A percentile compares a stretch with the other conserved stretches of the same genome.
Evolutionary conservation across 2,113 vertebrate species (phyloP).

Genomic region (Triplophysa rosa): DNA sequence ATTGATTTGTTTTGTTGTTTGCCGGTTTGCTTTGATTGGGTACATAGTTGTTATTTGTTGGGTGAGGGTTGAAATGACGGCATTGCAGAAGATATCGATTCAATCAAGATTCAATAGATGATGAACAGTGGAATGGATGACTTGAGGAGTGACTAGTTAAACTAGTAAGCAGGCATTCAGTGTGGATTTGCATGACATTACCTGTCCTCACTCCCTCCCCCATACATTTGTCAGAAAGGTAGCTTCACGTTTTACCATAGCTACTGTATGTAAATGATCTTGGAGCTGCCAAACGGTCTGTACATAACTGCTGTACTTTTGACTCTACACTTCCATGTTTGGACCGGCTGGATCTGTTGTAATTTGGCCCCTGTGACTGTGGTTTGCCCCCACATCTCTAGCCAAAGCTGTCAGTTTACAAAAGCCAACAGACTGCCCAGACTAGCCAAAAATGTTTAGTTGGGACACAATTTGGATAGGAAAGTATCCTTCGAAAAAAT

Average conservation of each 20-base stretch:
- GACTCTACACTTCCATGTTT: constrained; percentile 3
- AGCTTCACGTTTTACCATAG: not conserved
- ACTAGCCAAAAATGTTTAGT: not conserved
- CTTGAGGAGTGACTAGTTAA: not conserved
- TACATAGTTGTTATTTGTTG: not conserved
- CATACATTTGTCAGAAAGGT: not conserved
- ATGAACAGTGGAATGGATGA: not conserved
- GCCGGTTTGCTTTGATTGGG: not conserved
- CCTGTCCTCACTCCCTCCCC: not conserved
- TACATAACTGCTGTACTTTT: not conserved
- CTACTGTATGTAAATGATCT: not conserved
- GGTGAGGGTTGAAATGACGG: not conserved
- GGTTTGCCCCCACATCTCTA: not conserved
- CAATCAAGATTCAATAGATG: not conserved
- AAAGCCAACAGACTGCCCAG: not conserved
- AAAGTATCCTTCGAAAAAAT: not conserved
- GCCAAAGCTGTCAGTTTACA: constrained; percentile 17
- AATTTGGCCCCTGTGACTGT: constrained; percentile 30
- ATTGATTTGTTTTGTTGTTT: not conserved
- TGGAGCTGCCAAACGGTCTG: not conserved
- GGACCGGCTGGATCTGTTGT: not conserved
- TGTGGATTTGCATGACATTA: constrained; percentile 27
- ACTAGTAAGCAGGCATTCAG: not conserved
- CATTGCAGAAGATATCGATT: not conserved
- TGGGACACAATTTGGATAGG: not conserved